Percentiles rank a stretch among this genome's conserved stretches.
Conservation (phyloP, 2,888 invertebrate genomes). For the Uloborus plumipes region DNA sequence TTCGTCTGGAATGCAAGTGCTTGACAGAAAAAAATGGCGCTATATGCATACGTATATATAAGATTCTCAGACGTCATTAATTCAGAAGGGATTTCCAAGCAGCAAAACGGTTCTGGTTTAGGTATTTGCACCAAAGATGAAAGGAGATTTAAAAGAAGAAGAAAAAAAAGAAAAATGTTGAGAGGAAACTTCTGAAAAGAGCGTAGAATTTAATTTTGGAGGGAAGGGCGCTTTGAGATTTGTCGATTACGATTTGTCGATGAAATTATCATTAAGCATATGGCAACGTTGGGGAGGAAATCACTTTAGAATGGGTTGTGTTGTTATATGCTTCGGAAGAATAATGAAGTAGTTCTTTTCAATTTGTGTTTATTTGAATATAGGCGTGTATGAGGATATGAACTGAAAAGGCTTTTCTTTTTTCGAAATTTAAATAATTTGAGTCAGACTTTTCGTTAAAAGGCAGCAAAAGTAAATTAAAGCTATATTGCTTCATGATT, state of each 20-base stretch:
- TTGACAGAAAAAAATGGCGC: conserved; percentile 19
- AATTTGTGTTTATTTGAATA: too few species aligned
- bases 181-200: conserved; percentile 12
- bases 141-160: conserved; percentile 24
- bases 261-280: conserved; percentile 39
- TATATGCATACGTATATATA: conserved; percentile 17
- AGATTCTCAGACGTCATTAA: conserved; percentile 55
- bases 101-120: conserved; percentile 33
- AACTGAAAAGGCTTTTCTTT: background rate
- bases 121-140: conserved; percentile 37
- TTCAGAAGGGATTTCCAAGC: conserved; percentile 41
- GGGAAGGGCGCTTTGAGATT: conserved; percentile 53
- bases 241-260: conserved; percentile 53
- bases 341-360: background rate
- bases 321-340: background rate
- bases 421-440: background rate
- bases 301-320: conserved; percentile 15
- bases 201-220: conserved; percentile 57
- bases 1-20: conserved; percentile 8
- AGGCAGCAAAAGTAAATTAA: too few species aligned
- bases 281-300: conserved; percentile 2
- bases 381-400: too few species aligned
- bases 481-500: too few species aligned
- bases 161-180: background rate
- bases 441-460: too few species aligned